A percentile compares a stretch with the other conserved stretches of the same genome.
Conservation (phyloP, 2,113 vertebrate genomes). For the Morone saxatilis region DNA sequence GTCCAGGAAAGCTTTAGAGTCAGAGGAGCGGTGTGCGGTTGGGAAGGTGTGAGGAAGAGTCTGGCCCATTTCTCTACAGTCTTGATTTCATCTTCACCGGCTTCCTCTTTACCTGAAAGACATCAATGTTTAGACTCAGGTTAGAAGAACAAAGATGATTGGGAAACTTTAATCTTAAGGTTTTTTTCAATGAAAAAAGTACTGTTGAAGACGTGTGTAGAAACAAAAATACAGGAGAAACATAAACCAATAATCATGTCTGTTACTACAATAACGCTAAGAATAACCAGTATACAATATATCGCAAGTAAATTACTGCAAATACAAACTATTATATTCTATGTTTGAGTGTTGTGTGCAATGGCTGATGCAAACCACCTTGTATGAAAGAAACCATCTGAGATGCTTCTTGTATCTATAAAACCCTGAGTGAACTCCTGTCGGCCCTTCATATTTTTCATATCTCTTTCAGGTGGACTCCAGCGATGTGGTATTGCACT, state of each 20-base stretch:
- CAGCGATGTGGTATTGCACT: no score
- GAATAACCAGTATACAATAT: background rate
- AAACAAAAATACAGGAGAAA: background rate
- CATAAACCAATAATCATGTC: background rate
- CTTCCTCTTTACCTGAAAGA: conserved; percentile 92
- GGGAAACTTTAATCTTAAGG: background rate
- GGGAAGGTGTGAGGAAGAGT: conserved; percentile 55
- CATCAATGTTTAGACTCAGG: conserved; percentile 20
- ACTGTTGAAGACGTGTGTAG: background rate
- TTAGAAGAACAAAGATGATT: background rate
- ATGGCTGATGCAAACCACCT: no score
- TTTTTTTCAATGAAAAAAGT: background rate
- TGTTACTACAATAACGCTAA: background rate
- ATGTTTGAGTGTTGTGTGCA: no score
- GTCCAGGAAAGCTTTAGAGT: conserved; percentile 88
- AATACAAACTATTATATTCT: background rate
- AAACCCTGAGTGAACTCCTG: no score
- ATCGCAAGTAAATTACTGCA: background rate
- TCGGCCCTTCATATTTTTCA: no score
- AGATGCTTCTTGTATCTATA: no score
- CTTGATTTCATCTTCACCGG: conserved; percentile 57
- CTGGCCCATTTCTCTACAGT: conserved; percentile 67
- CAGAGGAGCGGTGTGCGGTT: conserved; percentile 84
- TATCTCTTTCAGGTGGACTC: no score
- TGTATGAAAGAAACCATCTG: no score